Evolutionary conservation across 2,797 vertebrate species (phyloP), one percentile per base, ranked within the genome.

Genomic region (Gastrophryne carolinensis): DNA sequence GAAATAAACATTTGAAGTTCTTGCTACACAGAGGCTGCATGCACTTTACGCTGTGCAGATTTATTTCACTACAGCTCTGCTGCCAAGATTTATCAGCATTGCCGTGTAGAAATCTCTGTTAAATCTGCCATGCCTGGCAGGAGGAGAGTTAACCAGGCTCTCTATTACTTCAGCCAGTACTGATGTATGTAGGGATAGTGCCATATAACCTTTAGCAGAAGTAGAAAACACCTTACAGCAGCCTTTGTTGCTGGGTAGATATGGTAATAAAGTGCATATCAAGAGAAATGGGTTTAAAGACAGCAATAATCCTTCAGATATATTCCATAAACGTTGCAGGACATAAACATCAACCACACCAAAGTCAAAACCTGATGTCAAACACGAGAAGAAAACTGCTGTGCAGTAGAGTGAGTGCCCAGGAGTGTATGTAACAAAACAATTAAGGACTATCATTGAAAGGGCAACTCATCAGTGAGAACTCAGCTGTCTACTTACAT

Each of bases 1-100:
- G 74, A 77, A 77, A 78, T 78, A 71, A 78, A 78, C 75, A 71
- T 78, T 78, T 50, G 50, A 54, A 50, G 75, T 64, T 70, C 62
- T 71, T 12, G 39, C 56, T 78, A 65, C 75, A 58, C 75, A 37
- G 75, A 37, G 60, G 10, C 67, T 65, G 67, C 60, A 30, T 49
- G 60, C 67, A 44, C 62, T 78, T 78, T 78, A 72, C 34, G 67
- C 67, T 32, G 67, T 56, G 26, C 50, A 65, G 60, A 78, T 78
- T 78, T 72, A 78, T 78, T 78, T 78, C 61, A 65, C 67, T 65
- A 67, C 67, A 44, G 67, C 39, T 50, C 32, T 26, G 5, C 54
- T 58, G 35, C 60, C 41, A 78, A 72, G 67, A 78, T 78, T 78
- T 78, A 78, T 78, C 67, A 68, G 39, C 41, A 9, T 29, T 23